phyloP scores from a whole-genome alignment of 2,797 vertebrate species.

The Lophotriccus pileatus region DNA sequence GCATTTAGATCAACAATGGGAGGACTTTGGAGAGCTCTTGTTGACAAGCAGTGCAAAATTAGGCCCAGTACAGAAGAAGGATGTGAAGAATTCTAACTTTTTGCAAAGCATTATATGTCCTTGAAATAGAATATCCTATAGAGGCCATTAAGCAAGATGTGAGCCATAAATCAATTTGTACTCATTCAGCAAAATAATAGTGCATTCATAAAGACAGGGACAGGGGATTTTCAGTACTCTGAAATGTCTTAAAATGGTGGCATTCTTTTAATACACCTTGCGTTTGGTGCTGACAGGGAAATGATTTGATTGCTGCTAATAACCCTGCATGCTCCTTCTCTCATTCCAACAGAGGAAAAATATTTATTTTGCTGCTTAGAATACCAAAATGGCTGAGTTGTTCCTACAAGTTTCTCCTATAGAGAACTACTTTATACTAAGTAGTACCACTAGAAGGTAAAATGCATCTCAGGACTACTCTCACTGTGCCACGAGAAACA shows the following conservation, averaged over 20 bases:
- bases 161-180: constrained; percentile 16
- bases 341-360: not conserved
- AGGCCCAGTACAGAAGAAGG: not conserved
- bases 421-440: not conserved
- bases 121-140: not conserved
- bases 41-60: constrained; percentile 38
- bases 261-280: not conserved
- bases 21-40: not conserved
- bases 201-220: not conserved
- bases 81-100: constrained; percentile 24
- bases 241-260: not conserved
- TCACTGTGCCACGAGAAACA: not conserved
- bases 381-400: not conserved
- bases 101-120: not conserved
- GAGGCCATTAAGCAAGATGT: not conserved
- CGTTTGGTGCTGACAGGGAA: not conserved
- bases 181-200: constrained; percentile 1
- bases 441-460: not conserved
- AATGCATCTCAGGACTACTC: not conserved
- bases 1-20: not conserved
- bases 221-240: not conserved
- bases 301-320: not conserved
- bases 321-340: not conserved
- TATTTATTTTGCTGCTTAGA: not conserved
- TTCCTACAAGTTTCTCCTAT: not conserved